Percentiles rank a stretch among this genome's conserved stretches.
phyloP scores from a whole-genome alignment of 2,797 vertebrate species.

The Trematomus bernacchii region DNA sequence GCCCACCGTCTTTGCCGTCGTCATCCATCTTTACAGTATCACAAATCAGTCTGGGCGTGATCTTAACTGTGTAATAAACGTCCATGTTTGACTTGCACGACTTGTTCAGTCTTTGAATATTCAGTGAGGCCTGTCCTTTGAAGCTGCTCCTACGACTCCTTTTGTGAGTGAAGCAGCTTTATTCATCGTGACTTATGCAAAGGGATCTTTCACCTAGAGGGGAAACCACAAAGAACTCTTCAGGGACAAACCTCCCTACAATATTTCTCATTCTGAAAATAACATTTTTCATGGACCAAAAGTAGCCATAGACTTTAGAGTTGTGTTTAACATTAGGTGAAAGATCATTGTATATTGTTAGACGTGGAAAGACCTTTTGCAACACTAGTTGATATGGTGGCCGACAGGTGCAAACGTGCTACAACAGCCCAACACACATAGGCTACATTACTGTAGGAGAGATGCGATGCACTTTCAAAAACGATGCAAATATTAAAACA shows the following conservation, averaged over 20 bases:
- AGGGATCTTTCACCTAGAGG: constrained; percentile 77
- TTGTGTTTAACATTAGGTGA: background rate
- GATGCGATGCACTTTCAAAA: too few relatives aligned
- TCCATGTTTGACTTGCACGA: constrained; percentile 65
- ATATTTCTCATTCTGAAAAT: constrained; percentile 17
- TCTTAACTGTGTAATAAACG: constrained; percentile 38
- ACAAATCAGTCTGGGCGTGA: constrained; percentile 57
- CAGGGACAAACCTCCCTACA: constrained; percentile 22
- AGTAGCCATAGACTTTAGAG: background rate
- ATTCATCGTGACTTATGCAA: constrained; percentile 76
- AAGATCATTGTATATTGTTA: background rate
- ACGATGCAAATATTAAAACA: too few relatives aligned
- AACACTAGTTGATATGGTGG: background rate
- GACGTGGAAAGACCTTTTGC: background rate
- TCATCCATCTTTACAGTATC: constrained; percentile 54
- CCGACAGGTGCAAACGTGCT: too few relatives aligned
- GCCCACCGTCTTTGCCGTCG: constrained; percentile 34
- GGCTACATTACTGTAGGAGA: too few relatives aligned
- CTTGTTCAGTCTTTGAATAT: constrained; percentile 73
- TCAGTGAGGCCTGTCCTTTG: constrained; percentile 66
- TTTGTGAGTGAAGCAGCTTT: constrained; percentile 63
- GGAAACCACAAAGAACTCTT: constrained; percentile 59
- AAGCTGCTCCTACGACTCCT: constrained; percentile 59
- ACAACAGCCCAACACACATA: too few relatives aligned
- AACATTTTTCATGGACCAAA: background rate